Evolutionary conservation across 2,888 invertebrate genomes (phyloP).

Genomic region (Drosophila melanosoma): DNA sequence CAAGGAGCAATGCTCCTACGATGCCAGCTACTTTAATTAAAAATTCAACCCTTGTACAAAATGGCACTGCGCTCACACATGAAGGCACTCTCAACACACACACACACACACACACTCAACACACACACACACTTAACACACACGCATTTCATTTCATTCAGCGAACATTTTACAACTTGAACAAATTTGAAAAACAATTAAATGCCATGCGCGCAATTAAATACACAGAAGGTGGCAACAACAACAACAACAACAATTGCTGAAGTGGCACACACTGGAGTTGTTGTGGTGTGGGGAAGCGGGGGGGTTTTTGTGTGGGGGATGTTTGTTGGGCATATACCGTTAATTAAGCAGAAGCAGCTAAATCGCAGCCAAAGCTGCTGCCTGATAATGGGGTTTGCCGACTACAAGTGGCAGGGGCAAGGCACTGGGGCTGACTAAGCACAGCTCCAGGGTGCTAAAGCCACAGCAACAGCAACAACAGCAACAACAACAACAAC

Average conservation of each 20-base stretch:
- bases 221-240: constrained; percentile 83
- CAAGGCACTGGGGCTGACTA: constrained; percentile 20
- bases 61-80: constrained; percentile 49
- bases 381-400: constrained; percentile 33
- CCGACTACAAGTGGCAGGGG: constrained; percentile 5
- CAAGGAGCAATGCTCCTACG: constrained; percentile 72
- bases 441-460: constrained; percentile 55
- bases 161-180: constrained; percentile 77
- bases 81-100: constrained; percentile 33
- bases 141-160: constrained; percentile 59
- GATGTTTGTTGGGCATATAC: constrained; percentile 55
- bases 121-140: constrained; percentile 26
- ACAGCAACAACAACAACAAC: no score
- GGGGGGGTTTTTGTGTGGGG: constrained; percentile 12
- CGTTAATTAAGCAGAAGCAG: constrained; percentile 81
- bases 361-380: constrained; percentile 32
- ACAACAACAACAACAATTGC: constrained; percentile 45
- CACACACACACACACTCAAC: constrained; percentile 26
- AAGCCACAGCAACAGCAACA: constrained; percentile 49
- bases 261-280: constrained; percentile 65
- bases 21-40: constrained; percentile 70
- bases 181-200: constrained; percentile 84
- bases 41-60: constrained; percentile 74
- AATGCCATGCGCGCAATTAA: constrained; percentile 84
- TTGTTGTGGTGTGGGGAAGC: not conserved